Evolutionary conservation across 2,888 invertebrate species (phyloP).

Genomic region (Sthenelais limicola): DNA sequence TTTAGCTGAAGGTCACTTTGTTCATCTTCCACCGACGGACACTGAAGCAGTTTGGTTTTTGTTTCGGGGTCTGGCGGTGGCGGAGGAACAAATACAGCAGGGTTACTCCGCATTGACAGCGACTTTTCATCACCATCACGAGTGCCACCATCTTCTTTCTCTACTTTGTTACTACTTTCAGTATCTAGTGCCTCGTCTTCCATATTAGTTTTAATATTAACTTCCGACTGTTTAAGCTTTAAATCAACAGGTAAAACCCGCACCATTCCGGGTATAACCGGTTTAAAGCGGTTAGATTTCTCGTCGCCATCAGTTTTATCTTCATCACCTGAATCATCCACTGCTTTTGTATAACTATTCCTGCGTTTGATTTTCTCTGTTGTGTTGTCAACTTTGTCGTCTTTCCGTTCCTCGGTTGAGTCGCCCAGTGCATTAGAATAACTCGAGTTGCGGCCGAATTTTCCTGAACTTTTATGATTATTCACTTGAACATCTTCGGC

Average conservation of each 20-base stretch:
- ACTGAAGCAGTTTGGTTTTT: slow-evolving; percentile 13
- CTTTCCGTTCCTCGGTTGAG: not conserved
- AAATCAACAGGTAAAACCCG: slow-evolving; percentile 20
- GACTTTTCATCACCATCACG: too few relatives aligned
- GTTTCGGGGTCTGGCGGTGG: slow-evolving; percentile 7
- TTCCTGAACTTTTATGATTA: too few relatives aligned
- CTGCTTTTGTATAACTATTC: not conserved
- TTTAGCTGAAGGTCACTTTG: too few relatives aligned
- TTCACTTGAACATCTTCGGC: too few relatives aligned
- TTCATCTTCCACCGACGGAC: slow-evolving; percentile 7
- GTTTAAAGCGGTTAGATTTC: not conserved
- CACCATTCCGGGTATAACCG: slow-evolving; percentile 14
- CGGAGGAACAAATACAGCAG: slow-evolving; percentile 24
- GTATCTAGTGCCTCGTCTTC: not conserved
- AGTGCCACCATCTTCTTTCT: too few relatives aligned
- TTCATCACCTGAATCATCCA: slow-evolving; percentile 1
- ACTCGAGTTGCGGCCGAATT: slow-evolving; percentile 6
- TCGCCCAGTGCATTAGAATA: slow-evolving; percentile 9
- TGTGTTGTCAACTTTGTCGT: not conserved
- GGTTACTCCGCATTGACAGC: too few relatives aligned
- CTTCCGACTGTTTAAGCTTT: not conserved
- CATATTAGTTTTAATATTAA: not conserved
- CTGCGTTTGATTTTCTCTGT: not conserved
- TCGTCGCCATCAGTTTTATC: not conserved
- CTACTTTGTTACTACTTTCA: too few relatives aligned